Percentiles rank a stretch among this genome's conserved stretches.
Evolutionary conservation across 2,888 invertebrate species (phyloP).

Genomic region (Drepanosiphum platanoidis): DNA sequence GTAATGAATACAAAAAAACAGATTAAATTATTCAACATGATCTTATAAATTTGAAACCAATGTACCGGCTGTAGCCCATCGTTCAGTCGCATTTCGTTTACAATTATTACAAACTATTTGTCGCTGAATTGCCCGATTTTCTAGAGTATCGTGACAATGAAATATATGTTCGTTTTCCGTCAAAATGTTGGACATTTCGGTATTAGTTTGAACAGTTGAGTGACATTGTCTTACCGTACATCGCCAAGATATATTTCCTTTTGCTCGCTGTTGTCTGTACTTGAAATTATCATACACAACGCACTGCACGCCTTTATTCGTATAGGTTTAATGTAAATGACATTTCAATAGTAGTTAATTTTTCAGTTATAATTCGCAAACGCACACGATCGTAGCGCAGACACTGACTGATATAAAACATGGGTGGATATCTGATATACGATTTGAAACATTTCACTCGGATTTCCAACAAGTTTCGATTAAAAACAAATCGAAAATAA

Average conservation of each 20-base stretch:
- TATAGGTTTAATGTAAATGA: neutral
- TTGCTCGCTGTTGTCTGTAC: slow-evolving; percentile 2
- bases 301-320: neutral
- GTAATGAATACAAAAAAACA: too few species aligned
- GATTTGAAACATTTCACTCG: neutral
- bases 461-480: slow-evolving; percentile 1
- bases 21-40: too few species aligned
- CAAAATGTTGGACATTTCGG: slow-evolving; percentile 2
- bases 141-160: neutral
- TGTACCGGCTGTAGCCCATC: too few species aligned
- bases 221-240: neutral
- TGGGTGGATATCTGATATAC: neutral
- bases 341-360: neutral
- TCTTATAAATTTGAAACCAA: too few species aligned
- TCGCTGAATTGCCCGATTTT: neutral
- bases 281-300: neutral
- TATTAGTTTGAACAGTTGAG: slow-evolving; percentile 11
- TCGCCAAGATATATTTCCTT: slow-evolving; percentile 2
- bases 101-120: neutral
- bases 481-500: neutral
- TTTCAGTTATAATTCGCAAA: neutral
- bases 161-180: neutral
- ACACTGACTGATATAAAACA: slow-evolving; percentile 2
- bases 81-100: neutral
- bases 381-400: slow-evolving; percentile 1